Percentiles rank a stretch among this genome's conserved stretches.
Evolutionary conservation across 2,888 invertebrate genomes (phyloP).

Genomic region (Ctena decussata): DNA sequence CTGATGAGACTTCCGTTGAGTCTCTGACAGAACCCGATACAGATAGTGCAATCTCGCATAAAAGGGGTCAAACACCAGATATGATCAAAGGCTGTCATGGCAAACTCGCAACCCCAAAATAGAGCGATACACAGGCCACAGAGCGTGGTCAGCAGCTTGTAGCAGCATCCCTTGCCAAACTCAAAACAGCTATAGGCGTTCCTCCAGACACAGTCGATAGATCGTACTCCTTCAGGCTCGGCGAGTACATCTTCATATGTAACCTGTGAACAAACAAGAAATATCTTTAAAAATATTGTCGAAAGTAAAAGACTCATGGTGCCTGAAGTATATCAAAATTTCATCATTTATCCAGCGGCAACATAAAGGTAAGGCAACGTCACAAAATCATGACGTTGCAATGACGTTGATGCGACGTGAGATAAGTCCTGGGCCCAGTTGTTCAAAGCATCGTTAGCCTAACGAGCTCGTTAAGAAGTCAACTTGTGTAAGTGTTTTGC

Average conservation of each 20-base stretch:
- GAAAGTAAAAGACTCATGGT: no score
- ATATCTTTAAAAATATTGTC: no score
- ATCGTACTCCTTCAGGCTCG: constrained; percentile 78
- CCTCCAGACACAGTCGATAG: constrained; percentile 91
- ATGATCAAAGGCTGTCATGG: constrained; percentile 89
- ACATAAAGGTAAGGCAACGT: no score
- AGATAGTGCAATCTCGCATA: constrained; percentile 90
- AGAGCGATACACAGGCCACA: constrained; percentile 91
- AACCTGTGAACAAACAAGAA: constrained; percentile 70
- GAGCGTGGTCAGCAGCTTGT: constrained; percentile 90
- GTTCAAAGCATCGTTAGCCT: no score
- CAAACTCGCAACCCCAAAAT: constrained; percentile 87
- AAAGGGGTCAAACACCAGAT: constrained; percentile 92
- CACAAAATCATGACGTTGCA: no score
- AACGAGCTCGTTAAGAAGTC: no score
- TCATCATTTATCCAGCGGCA: no score
- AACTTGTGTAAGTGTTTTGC: no score
- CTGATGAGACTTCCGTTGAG: constrained; percentile 88
- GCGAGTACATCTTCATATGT: constrained; percentile 78
- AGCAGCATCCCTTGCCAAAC: constrained; percentile 90
- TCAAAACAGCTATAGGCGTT: constrained; percentile 90
- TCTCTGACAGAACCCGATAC: constrained; percentile 81
- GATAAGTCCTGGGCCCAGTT: no score
- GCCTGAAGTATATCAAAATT: no score
- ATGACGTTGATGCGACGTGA: no score